A percentile compares a stretch with the other conserved stretches of the same genome.
Evolutionary conservation across 2,797 vertebrate genomes (phyloP).

Genomic region (Channallabes apus): DNA sequence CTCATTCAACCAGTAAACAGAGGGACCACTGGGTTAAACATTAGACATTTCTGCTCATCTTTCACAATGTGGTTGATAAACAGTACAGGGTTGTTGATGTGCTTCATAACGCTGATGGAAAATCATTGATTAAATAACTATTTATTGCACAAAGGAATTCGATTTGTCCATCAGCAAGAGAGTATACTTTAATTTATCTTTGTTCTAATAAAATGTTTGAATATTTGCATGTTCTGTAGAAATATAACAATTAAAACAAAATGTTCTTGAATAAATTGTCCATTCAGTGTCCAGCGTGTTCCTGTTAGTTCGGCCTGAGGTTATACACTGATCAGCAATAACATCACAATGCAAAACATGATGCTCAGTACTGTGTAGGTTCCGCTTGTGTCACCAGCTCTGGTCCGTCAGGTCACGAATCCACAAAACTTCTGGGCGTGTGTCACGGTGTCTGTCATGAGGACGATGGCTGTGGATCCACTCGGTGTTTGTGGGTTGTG

Average conservation of each 20-base stretch:
- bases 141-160: background rate
- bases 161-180: background rate
- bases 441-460: no score
- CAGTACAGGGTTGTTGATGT: background rate
- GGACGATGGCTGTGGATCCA: no score
- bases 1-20: slow-evolving; percentile 1
- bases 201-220: no score
- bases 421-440: no score
- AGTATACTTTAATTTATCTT: background rate
- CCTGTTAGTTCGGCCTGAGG: background rate
- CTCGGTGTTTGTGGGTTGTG: no score
- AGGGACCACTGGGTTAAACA: background rate
- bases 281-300: background rate
- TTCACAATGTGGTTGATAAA: background rate
- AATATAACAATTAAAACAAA: background rate
- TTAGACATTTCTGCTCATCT: background rate
- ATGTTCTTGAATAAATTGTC: background rate
- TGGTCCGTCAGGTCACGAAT: no score
- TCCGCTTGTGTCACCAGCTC: no score
- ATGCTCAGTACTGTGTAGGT: no score
- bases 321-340: background rate
- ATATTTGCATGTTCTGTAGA: background rate
- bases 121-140: background rate
- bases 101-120: background rate
- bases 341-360: no score